A percentile compares a stretch with the other conserved stretches of the same genome.
Evolutionary conservation across 2,797 vertebrate genomes (phyloP).

Genomic region (Euphonia xanthogaster): DNA sequence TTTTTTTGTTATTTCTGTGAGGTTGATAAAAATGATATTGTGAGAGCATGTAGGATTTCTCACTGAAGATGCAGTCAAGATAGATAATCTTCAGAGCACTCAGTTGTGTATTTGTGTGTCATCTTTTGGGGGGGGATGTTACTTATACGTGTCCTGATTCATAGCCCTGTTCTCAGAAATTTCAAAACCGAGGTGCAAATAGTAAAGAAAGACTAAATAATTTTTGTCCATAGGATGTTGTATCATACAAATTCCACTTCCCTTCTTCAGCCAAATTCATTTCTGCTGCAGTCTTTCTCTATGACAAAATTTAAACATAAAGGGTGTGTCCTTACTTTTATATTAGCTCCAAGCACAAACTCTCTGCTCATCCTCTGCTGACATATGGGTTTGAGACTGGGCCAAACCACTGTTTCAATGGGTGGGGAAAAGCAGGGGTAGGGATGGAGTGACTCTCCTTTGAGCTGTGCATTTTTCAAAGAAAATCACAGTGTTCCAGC

Average conservation of each 20-base stretch:
- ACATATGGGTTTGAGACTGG: accelerated
- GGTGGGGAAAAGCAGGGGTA: not conserved
- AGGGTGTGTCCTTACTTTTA: not conserved
- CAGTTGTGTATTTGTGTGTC: not conserved
- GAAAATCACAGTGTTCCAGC: not conserved
- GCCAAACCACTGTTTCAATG: not conserved
- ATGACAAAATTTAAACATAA: not conserved
- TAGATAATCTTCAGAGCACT: not conserved
- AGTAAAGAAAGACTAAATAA: not conserved
- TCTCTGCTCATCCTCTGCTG: not conserved
- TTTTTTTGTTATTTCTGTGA: not conserved
- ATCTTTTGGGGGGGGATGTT: not conserved
- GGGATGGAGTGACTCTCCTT: not conserved
- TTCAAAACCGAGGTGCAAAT: not conserved
- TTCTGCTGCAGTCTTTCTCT: not conserved
- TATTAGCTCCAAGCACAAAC: not conserved
- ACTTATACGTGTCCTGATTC: not conserved
- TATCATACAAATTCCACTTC: not conserved
- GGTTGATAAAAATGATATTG: not conserved
- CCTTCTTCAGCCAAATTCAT: not conserved
- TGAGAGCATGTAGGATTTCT: not conserved
- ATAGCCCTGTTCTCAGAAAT: not conserved
- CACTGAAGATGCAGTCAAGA: not conserved
- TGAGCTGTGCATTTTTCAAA: not conserved
- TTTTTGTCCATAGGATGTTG: not conserved